Evolutionary conservation across 2,797 vertebrate genomes (phyloP).

Genomic region (Distichodus sexfasciatus): DNA sequence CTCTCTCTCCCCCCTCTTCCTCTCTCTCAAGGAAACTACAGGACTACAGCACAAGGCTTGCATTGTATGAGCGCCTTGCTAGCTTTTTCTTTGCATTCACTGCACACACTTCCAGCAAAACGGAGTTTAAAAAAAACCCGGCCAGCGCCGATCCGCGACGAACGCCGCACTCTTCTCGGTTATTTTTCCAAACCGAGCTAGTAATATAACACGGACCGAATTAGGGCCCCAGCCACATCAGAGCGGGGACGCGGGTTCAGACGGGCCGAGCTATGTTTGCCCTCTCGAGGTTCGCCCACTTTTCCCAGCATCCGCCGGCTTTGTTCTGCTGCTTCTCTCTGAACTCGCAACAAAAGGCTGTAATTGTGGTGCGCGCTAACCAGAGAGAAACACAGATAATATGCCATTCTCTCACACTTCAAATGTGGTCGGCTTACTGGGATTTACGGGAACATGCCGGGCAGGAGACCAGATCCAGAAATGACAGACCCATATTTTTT

Average conservation of each 20-base stretch:
- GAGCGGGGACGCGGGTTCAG: constrained; percentile 11
- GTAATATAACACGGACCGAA: constrained; percentile 35
- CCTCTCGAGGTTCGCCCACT: constrained; percentile 34
- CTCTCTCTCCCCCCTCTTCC: constrained; percentile 12
- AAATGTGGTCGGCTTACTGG: background rate
- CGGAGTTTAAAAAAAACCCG: background rate
- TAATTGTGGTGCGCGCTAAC: constrained; percentile 41
- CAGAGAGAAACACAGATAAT: constrained; percentile 31
- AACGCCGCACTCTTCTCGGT: constrained; percentile 3
- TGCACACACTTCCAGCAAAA: constrained; percentile 4
- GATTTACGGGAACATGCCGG: constrained; percentile 24
- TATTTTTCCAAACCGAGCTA: constrained; percentile 30
- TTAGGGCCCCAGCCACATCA: constrained; percentile 44
- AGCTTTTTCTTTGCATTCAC: constrained; percentile 23
- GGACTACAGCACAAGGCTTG: constrained; percentile 38
- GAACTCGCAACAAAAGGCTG: constrained; percentile 43
- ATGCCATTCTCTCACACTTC: constrained; percentile 36
- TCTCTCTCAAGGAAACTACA: constrained; percentile 28
- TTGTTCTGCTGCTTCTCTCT: constrained; percentile 29
- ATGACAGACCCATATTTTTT: constrained; percentile 10
- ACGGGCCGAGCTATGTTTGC: constrained; percentile 39
- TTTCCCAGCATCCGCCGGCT: constrained; percentile 42
- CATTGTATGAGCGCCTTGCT: constrained; percentile 42
- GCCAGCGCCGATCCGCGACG: background rate
- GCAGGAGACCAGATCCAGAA: constrained; percentile 26